Base-by-base conservation (phyloP, 2,797 vertebrate species). In the Microcaecilia unicolor region DNA sequence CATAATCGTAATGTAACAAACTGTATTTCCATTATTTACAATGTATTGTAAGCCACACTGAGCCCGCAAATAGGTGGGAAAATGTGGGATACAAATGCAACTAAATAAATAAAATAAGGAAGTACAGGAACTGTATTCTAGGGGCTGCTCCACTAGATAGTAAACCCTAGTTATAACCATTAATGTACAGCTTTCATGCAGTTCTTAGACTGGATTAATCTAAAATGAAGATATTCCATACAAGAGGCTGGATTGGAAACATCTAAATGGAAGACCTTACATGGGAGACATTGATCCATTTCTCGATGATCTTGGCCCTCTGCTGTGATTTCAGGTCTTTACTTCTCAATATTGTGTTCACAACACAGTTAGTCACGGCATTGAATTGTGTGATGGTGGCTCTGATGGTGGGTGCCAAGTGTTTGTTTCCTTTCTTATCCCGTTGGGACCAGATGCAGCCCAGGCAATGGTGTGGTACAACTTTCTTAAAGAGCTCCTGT, bases 301-400 rank as follows among this genome's bases (percentile, higher is more conserved):
- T 88, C 80, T 98, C 92, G 44, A 98, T 86, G 74, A 92, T 64
- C 42, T 84, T 88, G 15, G 93, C 90, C 29, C 93, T 80, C 53
- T 88, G 88, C 41, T 91, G 88, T 1, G 87, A 80, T 25, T 86
- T 80, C 36, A 94, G 78, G 19, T 89, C 88, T 9, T 77, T 79
- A 48, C 67, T 74, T 14, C 74, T 83, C 44, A 97, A 75, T 52
- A 94, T 58, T 4, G 92, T 97, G 75, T 85, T 88, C 70, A 92
- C 70, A 26, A 97, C 90, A 4, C 92, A 95, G 6, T 84, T 88
- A 4, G 92, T 86, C 40, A 93, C 82, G 0, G 86, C 77, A 4
- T 93, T 93, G 48, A 94, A 94, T 72, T 94, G 91, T 1, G 87
- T 85, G 44, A 98, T 93, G 64, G 92, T 97, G 53, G 94, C 94